Percentiles rank a stretch among this genome's conserved stretches.
Conservation (phyloP, 2,113 vertebrate genomes). For the Caracal caracal region DNA sequence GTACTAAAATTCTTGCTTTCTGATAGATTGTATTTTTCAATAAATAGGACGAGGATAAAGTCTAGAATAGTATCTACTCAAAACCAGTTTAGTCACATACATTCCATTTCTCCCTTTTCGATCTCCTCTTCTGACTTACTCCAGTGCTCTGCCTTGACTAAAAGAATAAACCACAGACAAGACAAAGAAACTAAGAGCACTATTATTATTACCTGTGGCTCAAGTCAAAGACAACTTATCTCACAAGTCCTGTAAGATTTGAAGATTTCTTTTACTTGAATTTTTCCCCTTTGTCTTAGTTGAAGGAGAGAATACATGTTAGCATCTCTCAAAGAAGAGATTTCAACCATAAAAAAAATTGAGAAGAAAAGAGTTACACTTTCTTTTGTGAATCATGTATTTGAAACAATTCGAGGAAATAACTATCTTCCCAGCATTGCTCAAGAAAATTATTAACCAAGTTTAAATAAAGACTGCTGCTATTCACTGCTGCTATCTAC, state of each 20-base stretch:
- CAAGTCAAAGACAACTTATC: background rate
- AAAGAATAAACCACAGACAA: slow-evolving; percentile 19
- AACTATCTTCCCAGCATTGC: background rate
- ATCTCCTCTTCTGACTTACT: background rate
- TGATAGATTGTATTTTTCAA: background rate
- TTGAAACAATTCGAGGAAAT: background rate
- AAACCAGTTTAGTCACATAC: background rate
- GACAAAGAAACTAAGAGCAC: background rate
- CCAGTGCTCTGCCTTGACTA: background rate
- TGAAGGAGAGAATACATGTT: background rate
- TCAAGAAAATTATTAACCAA: background rate
- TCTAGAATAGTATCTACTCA: background rate
- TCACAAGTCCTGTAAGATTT: background rate
- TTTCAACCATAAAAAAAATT: background rate
- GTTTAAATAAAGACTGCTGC: background rate
- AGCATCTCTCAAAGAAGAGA: background rate
- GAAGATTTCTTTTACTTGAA: background rate
- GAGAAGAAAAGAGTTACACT: background rate
- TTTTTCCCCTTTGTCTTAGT: background rate
- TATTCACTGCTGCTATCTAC: background rate
- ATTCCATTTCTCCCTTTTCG: background rate
- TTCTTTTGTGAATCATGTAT: background rate
- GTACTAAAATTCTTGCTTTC: background rate
- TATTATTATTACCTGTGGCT: background rate
- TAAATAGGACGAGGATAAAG: background rate